Base-by-base conservation (phyloP, 2,888 invertebrate species). In the Agrilus mali region DNA sequence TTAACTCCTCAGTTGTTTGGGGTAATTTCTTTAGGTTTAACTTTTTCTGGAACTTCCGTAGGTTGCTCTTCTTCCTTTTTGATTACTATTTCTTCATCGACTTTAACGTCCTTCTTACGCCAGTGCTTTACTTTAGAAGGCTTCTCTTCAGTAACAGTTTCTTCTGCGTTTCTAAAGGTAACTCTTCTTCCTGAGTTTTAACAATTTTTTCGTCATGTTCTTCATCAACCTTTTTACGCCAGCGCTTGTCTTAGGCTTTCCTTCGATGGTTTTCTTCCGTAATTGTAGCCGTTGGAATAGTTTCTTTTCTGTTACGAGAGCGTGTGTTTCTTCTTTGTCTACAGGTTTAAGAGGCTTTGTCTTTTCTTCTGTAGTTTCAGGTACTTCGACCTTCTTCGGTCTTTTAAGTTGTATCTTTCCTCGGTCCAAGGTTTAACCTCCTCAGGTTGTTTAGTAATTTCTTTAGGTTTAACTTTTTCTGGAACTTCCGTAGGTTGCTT, bases 111-210 rank as follows among this genome's bases (percentile, higher is more conserved):
- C n/a, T n/a, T n/a, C n/a, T n/a, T n/a, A n/a, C n/a, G n/a, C n/a
- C n/a, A n/a, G n/a, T n/a, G n/a, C n/a, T n/a, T n/a, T n/a, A n/a
- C n/a, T n/a, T n/a, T n/a, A n/a, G n/a, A 10, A 27, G 27, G 27
- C 5, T 27, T 27, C 27, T 22, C 22, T 22, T 22, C 22, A 34
- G 74, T 65, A 2, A 76, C 67, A 7, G 71, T 74, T 44, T 78
- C 77, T 60, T 79, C 75, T 74, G 58, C 15, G 73, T 72, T 63
- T 27, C 27, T 7, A 10, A 27, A 10, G 27, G 27, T 27, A 27
- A 10, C 27, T 27, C 4, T 27, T 79, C 75, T 48, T 77, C 73
- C 43, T 55, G 56, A 14, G 52, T 22, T 56, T 57, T 40, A 53
- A 55, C 0, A 48, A 45, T 53, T 61, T 46, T 63, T 64, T 44